Evolutionary conservation across 2,113 vertebrate genomes (phyloP), one percentile per base, ranked within the genome.

Genomic region (Sinosuthora webbiana): DNA sequence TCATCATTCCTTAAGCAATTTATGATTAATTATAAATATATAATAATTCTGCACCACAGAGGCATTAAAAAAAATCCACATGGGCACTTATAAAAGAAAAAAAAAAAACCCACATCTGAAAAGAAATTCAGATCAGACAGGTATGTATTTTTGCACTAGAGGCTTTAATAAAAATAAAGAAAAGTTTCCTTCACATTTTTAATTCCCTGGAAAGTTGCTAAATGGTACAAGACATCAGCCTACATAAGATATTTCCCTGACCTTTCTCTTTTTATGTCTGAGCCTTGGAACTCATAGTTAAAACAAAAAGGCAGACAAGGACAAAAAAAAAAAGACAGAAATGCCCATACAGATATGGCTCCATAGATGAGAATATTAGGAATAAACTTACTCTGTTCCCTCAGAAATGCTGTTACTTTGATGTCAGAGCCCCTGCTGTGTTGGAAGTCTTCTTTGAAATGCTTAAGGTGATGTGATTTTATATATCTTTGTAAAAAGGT

Each of bases 11-110:
- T 71, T 78, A 55, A 44, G 20, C 4, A 85, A 53, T 76, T 93
- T 93, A 79, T 96, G n/a, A 91, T 96, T 90, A 94, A 93, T 86
- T 91, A 49, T 70, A 50, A 76, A 42, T 88, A 33, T 71, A n/a
- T 73, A 76, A 27, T 83, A 89, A 76, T 67, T 33, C 19, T 84
- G 21, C 24, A 88, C 33, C 56, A 93, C 6, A 85, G 30, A 87
- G 23, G 10, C 59, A 69, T 63, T 92, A 71, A 94, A 95, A 49
- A 41, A 95, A 60, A 11, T 30, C 35, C 57, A 35, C 45, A 19
- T 83, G 31, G 31, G 19, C 30, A 92, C 93, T 96, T 91, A 52
- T 47, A 92, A 92, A 63, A 70, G 19, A 10, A 53, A 35, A 62
- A 71, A 56, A 44, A 39, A 89, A 30, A 41, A 9, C 10, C 15